Evolutionary conservation across 2,113 vertebrate species (phyloP), one percentile per base, ranked within the genome.

Genomic region (Amblyopsis rosae): DNA sequence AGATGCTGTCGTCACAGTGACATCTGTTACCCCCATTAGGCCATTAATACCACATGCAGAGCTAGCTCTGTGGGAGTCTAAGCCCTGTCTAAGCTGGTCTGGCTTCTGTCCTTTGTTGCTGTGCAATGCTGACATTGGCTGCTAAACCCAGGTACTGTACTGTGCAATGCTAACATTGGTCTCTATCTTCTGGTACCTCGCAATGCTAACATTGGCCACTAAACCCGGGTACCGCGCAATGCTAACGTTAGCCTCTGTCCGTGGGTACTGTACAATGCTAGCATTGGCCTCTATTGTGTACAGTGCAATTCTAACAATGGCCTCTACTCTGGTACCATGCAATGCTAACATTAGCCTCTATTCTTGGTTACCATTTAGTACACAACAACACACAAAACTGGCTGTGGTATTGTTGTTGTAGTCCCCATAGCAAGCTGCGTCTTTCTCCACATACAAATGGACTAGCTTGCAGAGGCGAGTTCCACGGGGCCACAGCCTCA

Each of bases 31-130:
- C 68, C 81, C 82, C 77, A 87, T 89, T 91, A 91, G 88, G 84
- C 88, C 90, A 88, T 84, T 91, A 90, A 91, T 88, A 87, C 90
- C 84, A 85, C 87, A 87, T 88, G 89, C 88, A 88, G 73, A 55
- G 88, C 88, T 86, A 82, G 86, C 84, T 73, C 83, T 87, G 85
- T 82, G 71, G 76, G 79, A 79, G 87, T 78, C 74, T 90, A 88
- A 88, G 87, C 90, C 75, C 70, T 55, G 17, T 76, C 83, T 89
- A 88, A 91, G 88, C 90, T 83, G 80, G 77, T 65, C 69, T 74
- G 73, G 53, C 75, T 57, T 61, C 69, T 75, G 73, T 77, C 62
- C 65, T 56, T 62, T 73, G 69, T 59, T 73, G 77, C 82, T 75
- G 53, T 76, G 72, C 75, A 69, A 77, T 59, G 50, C 13, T 59